These are phyloP conservation scores for Rachycentron canadum DNA, from an alignment of 2,797 vertebrate species.

Conservation along the genomic window DNA sequence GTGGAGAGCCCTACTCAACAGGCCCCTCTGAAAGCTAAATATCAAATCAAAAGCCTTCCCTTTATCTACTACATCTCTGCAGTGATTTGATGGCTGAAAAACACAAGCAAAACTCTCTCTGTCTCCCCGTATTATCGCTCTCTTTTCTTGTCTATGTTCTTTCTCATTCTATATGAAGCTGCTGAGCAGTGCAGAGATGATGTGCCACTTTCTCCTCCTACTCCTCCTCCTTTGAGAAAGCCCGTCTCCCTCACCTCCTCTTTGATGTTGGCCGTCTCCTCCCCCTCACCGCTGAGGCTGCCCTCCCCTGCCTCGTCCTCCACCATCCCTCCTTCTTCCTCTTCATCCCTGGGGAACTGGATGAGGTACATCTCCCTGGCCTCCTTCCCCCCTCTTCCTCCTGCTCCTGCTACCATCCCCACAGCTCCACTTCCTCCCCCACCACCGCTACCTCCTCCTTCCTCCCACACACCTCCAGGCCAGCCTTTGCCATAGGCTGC, in stretches of 20 bases:
- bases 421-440: conserved; percentile 68
- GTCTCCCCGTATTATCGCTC: conserved; percentile 10
- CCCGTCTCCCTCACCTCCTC: conserved; percentile 84
- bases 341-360: conserved; percentile 81
- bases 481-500: conserved; percentile 79
- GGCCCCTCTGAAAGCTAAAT: conserved; percentile 58
- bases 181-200: conserved; percentile 64
- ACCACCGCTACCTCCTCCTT: conserved; percentile 69
- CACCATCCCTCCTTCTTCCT: conserved; percentile 78
- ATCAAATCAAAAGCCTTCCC: conserved; percentile 60
- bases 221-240: conserved; percentile 73
- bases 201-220: conserved; percentile 79
- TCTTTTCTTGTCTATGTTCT: conserved; percentile 31
- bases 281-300: conserved; percentile 79
- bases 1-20: conserved; percentile 47
- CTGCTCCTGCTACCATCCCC: conserved; percentile 72
- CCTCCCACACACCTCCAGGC: conserved; percentile 83
- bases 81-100: conserved; percentile 51
- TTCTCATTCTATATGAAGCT: conserved; percentile 49
- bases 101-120: conserved; percentile 45
- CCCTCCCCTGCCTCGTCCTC: conserved; percentile 85
- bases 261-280: conserved; percentile 85
- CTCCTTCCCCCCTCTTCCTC: conserved; percentile 81
- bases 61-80: conserved; percentile 40
- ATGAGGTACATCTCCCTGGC: conserved; percentile 84